A percentile compares a stretch with the other conserved stretches of the same genome.
These are phyloP conservation scores for Macroglossus sobrinus DNA, from an alignment of 2,113 vertebrate genomes.

Conservation along the genomic window DNA sequence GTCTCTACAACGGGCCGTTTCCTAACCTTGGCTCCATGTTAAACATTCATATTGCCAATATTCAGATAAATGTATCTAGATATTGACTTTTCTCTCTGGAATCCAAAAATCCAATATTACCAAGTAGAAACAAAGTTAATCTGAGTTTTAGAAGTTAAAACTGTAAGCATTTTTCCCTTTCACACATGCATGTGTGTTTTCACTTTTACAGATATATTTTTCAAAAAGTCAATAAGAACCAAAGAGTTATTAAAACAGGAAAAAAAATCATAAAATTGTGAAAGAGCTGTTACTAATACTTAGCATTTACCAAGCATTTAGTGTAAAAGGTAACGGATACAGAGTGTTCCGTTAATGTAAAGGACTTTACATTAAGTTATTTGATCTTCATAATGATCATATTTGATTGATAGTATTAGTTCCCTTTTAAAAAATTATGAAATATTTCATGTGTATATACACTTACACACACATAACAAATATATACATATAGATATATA, in stretches of 20 bases:
- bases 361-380: background rate
- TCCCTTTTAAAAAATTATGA: background rate
- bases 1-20: background rate
- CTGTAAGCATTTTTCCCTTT: background rate
- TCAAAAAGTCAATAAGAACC: background rate
- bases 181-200: background rate
- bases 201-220: background rate
- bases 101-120: background rate
- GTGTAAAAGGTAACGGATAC: background rate
- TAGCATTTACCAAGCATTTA: background rate
- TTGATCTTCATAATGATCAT: background rate
- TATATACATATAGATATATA: rapidly evolving
- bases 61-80: background rate
- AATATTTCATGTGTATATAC: background rate
- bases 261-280: background rate
- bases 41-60: background rate
- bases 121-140: background rate
- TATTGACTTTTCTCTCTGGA: background rate
- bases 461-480: background rate
- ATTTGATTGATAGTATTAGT: background rate
- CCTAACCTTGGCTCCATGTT: background rate
- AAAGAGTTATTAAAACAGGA: background rate
- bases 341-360: background rate
- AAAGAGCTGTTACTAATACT: background rate
- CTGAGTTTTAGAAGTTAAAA: background rate